These are phyloP conservation scores for Palloptera scutellata DNA, from an alignment of 2,888 invertebrate genomes.

Conservation along the genomic window DNA sequence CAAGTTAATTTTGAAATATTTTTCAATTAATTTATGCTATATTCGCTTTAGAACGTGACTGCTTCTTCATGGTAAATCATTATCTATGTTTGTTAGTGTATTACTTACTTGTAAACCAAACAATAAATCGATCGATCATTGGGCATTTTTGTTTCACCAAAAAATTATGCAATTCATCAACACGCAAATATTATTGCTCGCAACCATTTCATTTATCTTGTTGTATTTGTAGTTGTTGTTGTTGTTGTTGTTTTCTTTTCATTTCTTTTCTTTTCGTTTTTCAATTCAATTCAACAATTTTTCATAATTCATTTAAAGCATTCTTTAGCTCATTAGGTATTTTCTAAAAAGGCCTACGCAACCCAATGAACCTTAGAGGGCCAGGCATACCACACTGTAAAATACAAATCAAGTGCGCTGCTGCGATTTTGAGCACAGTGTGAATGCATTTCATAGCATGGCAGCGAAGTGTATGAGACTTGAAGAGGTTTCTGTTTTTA, in stretches of 20 bases:
- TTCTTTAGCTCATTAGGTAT: too few species aligned
- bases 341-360: too few species aligned
- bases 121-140: conserved; percentile 62
- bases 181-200: conserved; percentile 66
- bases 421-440: too few species aligned
- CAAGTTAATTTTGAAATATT: too few species aligned
- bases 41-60: too few species aligned
- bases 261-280: conserved; percentile 25
- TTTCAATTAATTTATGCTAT: too few species aligned
- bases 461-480: conserved; percentile 18
- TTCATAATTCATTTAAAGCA: neutral
- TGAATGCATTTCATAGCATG: too few species aligned
- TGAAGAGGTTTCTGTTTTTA: conserved; percentile 37
- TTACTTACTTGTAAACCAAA: conserved; percentile 34
- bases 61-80: too few species aligned
- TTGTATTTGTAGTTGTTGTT: too few species aligned
- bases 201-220: conserved; percentile 54
- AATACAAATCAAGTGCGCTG: too few species aligned
- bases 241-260: too few species aligned
- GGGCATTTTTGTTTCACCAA: conserved; percentile 49
- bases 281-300: conserved; percentile 16
- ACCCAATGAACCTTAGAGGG: neutral
- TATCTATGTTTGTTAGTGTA: too few species aligned
- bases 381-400: conserved; percentile 16
- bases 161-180: conserved; percentile 61